A percentile compares a stretch with the other conserved stretches of the same genome.
Evolutionary conservation across 2,888 invertebrate species (phyloP).

Genomic region (Synergus japonicus): DNA sequence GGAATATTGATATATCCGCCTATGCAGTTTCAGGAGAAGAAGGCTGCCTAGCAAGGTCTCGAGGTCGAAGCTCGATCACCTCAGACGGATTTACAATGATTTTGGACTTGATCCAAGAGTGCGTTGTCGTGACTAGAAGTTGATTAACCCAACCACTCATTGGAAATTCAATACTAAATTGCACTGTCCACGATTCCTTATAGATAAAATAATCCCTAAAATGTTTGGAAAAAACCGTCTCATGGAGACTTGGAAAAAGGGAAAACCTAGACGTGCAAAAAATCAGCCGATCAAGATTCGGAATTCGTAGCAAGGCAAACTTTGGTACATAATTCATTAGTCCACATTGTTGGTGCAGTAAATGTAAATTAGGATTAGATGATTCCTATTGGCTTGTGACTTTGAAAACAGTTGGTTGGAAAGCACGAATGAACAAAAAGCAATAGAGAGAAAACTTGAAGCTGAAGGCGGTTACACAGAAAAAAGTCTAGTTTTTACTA

Average conservation of each 20-base stretch:
- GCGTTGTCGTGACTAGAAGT: slow-evolving; percentile 36
- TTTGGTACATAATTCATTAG: slow-evolving; percentile 17
- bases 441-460: not conserved
- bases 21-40: not conserved
- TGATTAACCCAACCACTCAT: slow-evolving; percentile 19
- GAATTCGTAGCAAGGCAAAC: not conserved
- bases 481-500: not conserved
- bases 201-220: not conserved
- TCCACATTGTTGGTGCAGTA: not conserved
- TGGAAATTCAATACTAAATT: slow-evolving; percentile 16
- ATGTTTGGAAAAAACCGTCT: not conserved
- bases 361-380: not conserved
- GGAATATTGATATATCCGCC: slow-evolving; percentile 4
- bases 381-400: slow-evolving; percentile 21
- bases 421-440: slow-evolving; percentile 2
- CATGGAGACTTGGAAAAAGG: not conserved
- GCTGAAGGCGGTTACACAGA: slow-evolving; percentile 3
- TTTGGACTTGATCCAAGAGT: slow-evolving; percentile 37
- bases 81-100: slow-evolving; percentile 37
- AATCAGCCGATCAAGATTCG: slow-evolving; percentile 1
- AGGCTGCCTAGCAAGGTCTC: slow-evolving; percentile 33
- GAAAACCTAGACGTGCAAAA: not conserved
- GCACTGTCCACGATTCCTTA: not conserved
- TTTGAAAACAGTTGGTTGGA: slow-evolving; percentile 6
- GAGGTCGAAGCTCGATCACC: slow-evolving; percentile 53